Base-by-base conservation (phyloP, 1,140 invertebrate species). In the Conopomorpha cramerella region DNA sequence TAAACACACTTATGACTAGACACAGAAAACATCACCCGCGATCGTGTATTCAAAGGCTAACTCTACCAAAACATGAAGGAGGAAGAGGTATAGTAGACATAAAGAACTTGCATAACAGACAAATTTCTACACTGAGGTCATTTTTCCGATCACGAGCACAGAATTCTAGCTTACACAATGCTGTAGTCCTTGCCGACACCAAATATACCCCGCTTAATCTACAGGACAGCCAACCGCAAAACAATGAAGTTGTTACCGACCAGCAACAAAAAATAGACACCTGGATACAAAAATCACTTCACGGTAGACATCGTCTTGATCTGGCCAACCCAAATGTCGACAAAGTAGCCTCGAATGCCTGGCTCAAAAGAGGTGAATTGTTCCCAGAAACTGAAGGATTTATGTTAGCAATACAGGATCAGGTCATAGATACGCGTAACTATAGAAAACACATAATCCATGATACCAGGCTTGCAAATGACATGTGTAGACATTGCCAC, bases 121-220 rank as follows among this genome's bases (percentile, higher is more conserved):
- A 34, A 23, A 12, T 34, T n/a, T n/a, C n/a, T n/a, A 12, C 29
- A 2, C 13, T 30, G 2, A 2, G 30, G 16, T n/a, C 3, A 16
- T 31, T 16, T 15, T 31, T 31, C 30, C n/a, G 3, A 7, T 4
- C 6, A 6, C 14, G 16, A 31, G 4, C 30, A 3, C 7, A 3
- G 3, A 3, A 6, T 15, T 31, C 30, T 4, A 16, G 14, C 4
- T 6, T 16, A 15, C 30, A 31, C 11, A 31, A 31, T 6, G 30
- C 30, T 8, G 11, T 31, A 31, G 15, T 31, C 3, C 30, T n/a
- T n/a, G n/a, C n/a, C n/a, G n/a, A n/a, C n/a, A n/a, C n/a, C 10
- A 35, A 38, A 27, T 43, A 39, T 15, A 36, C 18, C 2, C 41
- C 41, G 3, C n/a, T 35, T 16, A n/a, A 29, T 14, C 12, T 43